Base-by-base conservation (phyloP, 1,140 invertebrate genomes). In the Lepidurus packardi region DNA sequence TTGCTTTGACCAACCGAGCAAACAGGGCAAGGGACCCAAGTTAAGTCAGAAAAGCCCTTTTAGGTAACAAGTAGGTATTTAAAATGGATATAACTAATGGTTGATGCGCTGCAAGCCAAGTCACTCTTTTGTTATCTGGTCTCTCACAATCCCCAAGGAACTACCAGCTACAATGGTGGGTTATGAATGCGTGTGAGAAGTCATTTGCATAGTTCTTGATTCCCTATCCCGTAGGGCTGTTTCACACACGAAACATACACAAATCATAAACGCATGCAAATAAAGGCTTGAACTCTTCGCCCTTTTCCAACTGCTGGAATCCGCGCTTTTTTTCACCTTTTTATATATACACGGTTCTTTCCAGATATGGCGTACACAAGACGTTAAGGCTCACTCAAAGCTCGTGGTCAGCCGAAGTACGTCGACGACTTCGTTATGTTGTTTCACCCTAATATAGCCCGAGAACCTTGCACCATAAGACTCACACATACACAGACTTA, bases 111-210 rank as follows among this genome's bases (percentile, higher is more conserved):
- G 34, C 4, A 34, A 34, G 34, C 34, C 34, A 34, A 34, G 1
- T 34, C 34, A 34, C 3, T 34, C 34, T 34, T 34, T 34, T 34
- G 34, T 4, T 7, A 11, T 7, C 53, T 65, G 21, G 53, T 65
- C 9, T 21, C 16, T 65, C 53, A 65, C 53, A 65, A 65, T 65
- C 53, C 53, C 21, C 53, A 65, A 13, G 21, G 16, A 21, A 65
- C 53, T n/a, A 21, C 53, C 8, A 34, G 34, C 34, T 2, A 34
- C 34, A 34, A 4, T 34, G 34, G 34, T 34, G 13, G 6, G 21
- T 65, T 65, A 65, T 65, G 53, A n/a, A 65, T 65, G 53, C 53
- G 53, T 65, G 53, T 65, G 21, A 65, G 16, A 65, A 11, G 53
- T 65, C 53, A 65, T 65, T 21, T 65, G 53, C 53, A 65, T 13